These are phyloP conservation scores for Athalia cordata DNA, from an alignment of 2,888 invertebrate genomes.

Conservation along the genomic window DNA sequence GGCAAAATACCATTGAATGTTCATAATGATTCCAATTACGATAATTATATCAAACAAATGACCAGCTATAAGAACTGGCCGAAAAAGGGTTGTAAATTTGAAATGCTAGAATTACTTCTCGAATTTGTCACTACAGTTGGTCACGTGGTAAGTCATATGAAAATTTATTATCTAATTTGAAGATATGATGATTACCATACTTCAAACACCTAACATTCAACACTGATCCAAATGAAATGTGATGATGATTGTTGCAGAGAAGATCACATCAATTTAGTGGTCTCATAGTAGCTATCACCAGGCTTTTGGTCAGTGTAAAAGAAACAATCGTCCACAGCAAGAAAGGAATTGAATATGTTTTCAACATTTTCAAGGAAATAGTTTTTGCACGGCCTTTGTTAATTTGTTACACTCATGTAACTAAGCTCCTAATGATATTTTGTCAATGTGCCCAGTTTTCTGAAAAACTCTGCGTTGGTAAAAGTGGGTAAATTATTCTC, in stretches of 20 bases:
- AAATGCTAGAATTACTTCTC: constrained; percentile 65
- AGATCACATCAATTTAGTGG: constrained; percentile 71
- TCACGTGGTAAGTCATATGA: constrained; percentile 60
- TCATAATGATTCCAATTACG: constrained; percentile 58
- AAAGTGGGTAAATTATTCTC: constrained; percentile 56
- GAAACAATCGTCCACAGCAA: constrained; percentile 61
- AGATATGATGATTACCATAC: background rate
- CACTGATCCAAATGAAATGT: constrained; percentile 9
- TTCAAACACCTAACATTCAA: background rate
- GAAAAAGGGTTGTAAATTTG: constrained; percentile 60
- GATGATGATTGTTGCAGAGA: constrained; percentile 60
- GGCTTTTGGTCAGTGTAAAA: constrained; percentile 63
- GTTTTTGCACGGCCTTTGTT: constrained; percentile 66
- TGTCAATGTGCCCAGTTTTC: constrained; percentile 55
- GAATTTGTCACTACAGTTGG: constrained; percentile 65
- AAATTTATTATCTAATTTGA: background rate
- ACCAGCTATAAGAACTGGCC: constrained; percentile 63
- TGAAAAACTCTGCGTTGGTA: constrained; percentile 58
- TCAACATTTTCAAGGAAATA: constrained; percentile 66
- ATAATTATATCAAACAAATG: constrained; percentile 63
- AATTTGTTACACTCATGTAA: constrained; percentile 61
- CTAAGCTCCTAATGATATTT: constrained; percentile 62
- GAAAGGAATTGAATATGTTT: constrained; percentile 60
- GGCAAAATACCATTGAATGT: constrained; percentile 60
- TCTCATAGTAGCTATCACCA: constrained; percentile 64